phyloP scores from a whole-genome alignment of 2,113 vertebrate genomes.

The Catharus minimus region DNA sequence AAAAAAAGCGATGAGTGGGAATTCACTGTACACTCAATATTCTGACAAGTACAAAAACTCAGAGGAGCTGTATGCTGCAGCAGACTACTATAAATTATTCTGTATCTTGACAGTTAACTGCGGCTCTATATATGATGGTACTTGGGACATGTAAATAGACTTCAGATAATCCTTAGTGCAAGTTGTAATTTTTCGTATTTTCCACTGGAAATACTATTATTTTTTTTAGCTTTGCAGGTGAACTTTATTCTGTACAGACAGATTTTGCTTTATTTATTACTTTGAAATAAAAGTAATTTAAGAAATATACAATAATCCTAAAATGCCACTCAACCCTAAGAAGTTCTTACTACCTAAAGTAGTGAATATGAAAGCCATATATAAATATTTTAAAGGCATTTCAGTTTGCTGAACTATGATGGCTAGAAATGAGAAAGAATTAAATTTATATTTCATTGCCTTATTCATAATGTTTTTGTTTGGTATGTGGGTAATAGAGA shows the following conservation, averaged over 20 bases:
- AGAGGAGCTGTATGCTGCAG: background rate
- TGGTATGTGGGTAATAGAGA: constrained; percentile 25
- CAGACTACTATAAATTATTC: background rate
- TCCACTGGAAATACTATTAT: background rate
- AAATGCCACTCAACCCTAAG: background rate
- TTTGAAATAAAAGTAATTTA: background rate
- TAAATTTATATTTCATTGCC: constrained; percentile 39
- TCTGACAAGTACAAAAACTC: background rate
- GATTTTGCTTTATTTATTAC: background rate
- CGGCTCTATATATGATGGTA: background rate
- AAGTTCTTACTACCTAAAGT: background rate
- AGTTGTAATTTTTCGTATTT: background rate
- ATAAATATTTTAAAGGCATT: constrained; percentile 18
- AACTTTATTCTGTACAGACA: background rate
- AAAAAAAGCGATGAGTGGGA: background rate
- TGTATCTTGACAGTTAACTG: background rate
- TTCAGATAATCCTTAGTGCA: background rate
- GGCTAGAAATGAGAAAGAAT: constrained; percentile 19
- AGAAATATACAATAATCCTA: background rate
- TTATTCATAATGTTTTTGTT: constrained; percentile 53
- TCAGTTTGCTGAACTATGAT: background rate
- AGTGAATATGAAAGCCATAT: background rate
- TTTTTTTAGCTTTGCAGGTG: background rate
- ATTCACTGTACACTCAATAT: background rate
- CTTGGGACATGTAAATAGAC: background rate